Evolutionary conservation across 2,113 vertebrate species (phyloP).

Genomic region (Sardina pilchardus): DNA sequence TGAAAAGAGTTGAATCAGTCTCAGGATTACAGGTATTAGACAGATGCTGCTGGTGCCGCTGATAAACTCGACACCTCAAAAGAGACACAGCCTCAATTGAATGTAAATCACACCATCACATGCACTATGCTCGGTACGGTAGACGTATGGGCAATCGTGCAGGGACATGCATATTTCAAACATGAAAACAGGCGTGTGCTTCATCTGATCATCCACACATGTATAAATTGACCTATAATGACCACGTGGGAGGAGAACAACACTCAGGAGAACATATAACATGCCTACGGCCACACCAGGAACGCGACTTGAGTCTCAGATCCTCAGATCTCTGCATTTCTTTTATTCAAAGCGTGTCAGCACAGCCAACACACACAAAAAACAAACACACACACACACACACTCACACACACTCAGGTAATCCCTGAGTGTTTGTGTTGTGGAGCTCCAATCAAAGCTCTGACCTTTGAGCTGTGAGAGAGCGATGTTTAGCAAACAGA

Average conservation of each 20-base stretch:
- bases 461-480: not conserved
- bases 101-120: not conserved
- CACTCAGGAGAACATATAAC: not conserved
- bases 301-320: not conserved
- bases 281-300: not conserved
- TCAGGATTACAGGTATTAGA: not conserved
- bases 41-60: not conserved
- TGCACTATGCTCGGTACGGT: not conserved
- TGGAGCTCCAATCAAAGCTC: not conserved
- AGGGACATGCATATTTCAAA: no score
- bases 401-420: not conserved
- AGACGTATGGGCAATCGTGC: not conserved
- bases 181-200: not conserved
- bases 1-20: not conserved
- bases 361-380: not conserved
- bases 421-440: not conserved
- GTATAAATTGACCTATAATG: not conserved
- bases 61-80: not conserved
- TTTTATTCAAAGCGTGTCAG: not conserved
- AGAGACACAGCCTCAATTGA: not conserved
- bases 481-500: not conserved
- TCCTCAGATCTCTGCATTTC: not conserved
- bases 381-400: slow-evolving; percentile 8
- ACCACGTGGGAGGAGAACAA: not conserved
- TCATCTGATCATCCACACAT: not conserved